Evolutionary conservation across 2,888 invertebrate species (phyloP).

Genomic region (Melolontha melolontha): DNA sequence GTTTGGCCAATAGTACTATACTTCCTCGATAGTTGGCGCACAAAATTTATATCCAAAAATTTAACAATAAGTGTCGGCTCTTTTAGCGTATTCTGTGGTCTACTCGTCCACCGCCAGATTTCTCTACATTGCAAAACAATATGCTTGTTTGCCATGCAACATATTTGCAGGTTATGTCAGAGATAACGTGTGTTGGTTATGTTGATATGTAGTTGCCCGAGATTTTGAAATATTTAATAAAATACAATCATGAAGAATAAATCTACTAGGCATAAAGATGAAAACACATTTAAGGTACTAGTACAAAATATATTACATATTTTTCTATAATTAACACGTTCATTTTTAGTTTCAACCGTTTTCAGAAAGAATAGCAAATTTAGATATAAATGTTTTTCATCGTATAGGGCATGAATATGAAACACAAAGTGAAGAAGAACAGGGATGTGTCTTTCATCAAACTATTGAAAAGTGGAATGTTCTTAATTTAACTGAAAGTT

Average conservation of each 20-base stretch:
- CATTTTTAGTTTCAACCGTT: conserved; percentile 85
- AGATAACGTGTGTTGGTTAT: too few relatives aligned
- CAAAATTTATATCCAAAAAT: too few relatives aligned
- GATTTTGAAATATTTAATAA: background rate
- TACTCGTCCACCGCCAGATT: too few relatives aligned
- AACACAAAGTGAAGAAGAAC: conserved; percentile 71
- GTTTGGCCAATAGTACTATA: too few relatives aligned
- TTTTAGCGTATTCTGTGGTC: too few relatives aligned
- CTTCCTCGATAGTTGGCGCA: too few relatives aligned
- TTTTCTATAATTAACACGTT: conserved; percentile 29
- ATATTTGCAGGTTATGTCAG: too few relatives aligned
- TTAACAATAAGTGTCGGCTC: too few relatives aligned
- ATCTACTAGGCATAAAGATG: conserved; percentile 78
- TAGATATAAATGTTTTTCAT: conserved; percentile 90
- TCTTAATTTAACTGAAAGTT: conserved; percentile 87
- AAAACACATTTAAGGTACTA: conserved; percentile 85
- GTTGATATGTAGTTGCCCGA: background rate
- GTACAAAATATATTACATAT: conserved; percentile 50
- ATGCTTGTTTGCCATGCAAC: too few relatives aligned
- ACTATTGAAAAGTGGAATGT: conserved; percentile 90
- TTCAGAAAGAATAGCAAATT: conserved; percentile 85
- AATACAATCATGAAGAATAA: conserved; percentile 73
- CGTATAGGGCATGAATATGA: conserved; percentile 84
- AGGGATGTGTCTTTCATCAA: conserved; percentile 84
- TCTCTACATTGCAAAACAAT: too few relatives aligned